A percentile compares a stretch with the other conserved stretches of the same genome.
These are phyloP conservation scores for Macropodus opercularis DNA, from an alignment of 2,797 vertebrate species.

Conservation along the genomic window DNA sequence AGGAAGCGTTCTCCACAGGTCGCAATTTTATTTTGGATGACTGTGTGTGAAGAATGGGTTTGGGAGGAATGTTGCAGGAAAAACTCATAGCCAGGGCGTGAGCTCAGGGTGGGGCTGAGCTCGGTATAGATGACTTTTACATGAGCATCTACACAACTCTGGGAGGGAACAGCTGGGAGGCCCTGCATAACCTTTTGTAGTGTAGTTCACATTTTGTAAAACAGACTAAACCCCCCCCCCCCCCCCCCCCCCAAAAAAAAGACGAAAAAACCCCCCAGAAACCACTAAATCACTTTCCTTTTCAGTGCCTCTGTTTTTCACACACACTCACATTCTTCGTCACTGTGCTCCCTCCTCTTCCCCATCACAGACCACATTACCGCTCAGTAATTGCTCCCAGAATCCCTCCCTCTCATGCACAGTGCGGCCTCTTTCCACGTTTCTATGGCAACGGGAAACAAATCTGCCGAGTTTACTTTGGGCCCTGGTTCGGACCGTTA, in stretches of 20 bases:
- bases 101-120: conserved; percentile 18
- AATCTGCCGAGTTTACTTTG: conserved; percentile 45
- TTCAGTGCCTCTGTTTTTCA: conserved; percentile 30
- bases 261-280: no score
- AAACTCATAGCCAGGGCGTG: conserved; percentile 26
- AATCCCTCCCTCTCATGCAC: conserved; percentile 65
- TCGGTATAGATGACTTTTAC: conserved; percentile 16
- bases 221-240: not conserved
- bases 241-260: no score
- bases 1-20: conserved; percentile 18
- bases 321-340: conserved; percentile 54
- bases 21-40: conserved; percentile 1
- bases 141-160: not conserved
- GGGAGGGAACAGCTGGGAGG: conserved; percentile 11
- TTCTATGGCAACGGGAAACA: conserved; percentile 56
- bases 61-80: conserved; percentile 14
- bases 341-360: conserved; percentile 49
- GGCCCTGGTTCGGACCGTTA: conserved; percentile 27
- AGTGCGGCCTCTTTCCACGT: conserved; percentile 24
- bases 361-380: conserved; percentile 60
- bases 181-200: not conserved
- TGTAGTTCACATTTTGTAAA: not conserved
- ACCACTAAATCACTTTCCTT: conserved; percentile 40
- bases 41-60: not conserved
- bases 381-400: conserved; percentile 68